Base-by-base conservation (phyloP, 2,113 vertebrate species). In the Ginglymostoma cirratum region DNA sequence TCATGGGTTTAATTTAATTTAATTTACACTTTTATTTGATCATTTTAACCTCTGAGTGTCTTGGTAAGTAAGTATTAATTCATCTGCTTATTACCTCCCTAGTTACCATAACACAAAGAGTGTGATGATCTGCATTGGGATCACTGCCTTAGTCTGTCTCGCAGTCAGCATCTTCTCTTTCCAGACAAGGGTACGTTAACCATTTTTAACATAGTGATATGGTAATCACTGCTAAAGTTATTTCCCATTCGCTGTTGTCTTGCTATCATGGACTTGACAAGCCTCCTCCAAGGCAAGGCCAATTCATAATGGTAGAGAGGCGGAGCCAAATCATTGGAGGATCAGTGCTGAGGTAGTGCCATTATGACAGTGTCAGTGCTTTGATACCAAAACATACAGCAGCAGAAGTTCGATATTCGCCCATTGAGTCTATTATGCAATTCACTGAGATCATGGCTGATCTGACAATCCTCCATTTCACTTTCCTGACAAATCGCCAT, bases 41-140 rank as follows among this genome's bases (percentile, higher is more conserved):
- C 55, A 21, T 30, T 80, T 66, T 61, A 80, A 95, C 12, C 80
- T 23, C 38, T 23, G 38, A 42, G 5, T 6, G n/a, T 12, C 42
- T 78, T n/a, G 45, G 24, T 23, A 45, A 7, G 17, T 1, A 6
- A 45, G 42, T 95, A 34, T 52, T 30, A 94, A 85, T 7, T 2
- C 76, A 0, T 45, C 27, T 89, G 10, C 96, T 89, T 70, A 1
- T 96, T n/a, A 12, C 12, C 55, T 89, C 86, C 45, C 48, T 80
- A 97, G 97, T 78, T 97, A 96, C 94, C 96, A 97, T n/a, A 96
- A 96, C 92, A 97, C 97, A 45, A 96, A 96, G 86, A 96, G 96
- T 76, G 97, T 97, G 80, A 96, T 97, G 96, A 86, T 97, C 96
- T 96, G 96, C 96, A 96, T 97, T 69, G 97, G 96, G 23, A 97